Evolutionary conservation across 2,113 vertebrate species (phyloP).

Genomic region (Stegostoma tigrinum): DNA sequence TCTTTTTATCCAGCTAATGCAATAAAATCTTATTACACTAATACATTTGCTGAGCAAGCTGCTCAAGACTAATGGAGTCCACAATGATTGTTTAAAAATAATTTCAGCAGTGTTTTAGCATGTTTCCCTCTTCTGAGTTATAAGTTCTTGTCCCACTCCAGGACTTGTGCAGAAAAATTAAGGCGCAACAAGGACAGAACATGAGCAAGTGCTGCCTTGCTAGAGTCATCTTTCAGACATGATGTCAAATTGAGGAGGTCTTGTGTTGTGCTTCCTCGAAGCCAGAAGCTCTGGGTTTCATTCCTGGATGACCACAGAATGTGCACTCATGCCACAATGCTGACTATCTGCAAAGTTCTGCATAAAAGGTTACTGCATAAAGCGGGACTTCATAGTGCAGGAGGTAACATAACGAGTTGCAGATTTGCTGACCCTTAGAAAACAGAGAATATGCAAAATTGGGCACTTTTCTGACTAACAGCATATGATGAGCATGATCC

Average conservation of each 20-base stretch:
- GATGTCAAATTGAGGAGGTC: not conserved
- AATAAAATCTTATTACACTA: slow-evolving; percentile 20
- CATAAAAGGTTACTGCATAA: no score
- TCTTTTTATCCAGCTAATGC: slow-evolving; percentile 26
- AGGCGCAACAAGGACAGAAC: not conserved
- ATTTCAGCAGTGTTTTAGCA: not conserved
- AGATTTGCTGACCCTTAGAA: no score
- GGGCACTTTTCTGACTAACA: no score
- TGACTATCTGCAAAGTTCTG: no score
- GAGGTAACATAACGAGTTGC: no score
- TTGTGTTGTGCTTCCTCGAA: no score
- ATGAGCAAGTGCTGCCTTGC: not conserved
- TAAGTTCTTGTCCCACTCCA: not conserved
- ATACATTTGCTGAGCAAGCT: slow-evolving; percentile 4
- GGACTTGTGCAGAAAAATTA: not conserved
- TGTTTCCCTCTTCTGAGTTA: not conserved
- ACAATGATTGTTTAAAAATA: not conserved
- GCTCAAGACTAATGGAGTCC: slow-evolving; percentile 5
- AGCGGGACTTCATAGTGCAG: no score
- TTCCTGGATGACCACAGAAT: no score
- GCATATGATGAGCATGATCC: no score
- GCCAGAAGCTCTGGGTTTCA: no score
- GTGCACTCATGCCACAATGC: no score
- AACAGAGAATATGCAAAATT: no score
- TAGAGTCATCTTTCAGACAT: not conserved